Evolutionary conservation across 92 coral and sea anemone genomes (phyloP).

Genomic region (Metridium senile): DNA sequence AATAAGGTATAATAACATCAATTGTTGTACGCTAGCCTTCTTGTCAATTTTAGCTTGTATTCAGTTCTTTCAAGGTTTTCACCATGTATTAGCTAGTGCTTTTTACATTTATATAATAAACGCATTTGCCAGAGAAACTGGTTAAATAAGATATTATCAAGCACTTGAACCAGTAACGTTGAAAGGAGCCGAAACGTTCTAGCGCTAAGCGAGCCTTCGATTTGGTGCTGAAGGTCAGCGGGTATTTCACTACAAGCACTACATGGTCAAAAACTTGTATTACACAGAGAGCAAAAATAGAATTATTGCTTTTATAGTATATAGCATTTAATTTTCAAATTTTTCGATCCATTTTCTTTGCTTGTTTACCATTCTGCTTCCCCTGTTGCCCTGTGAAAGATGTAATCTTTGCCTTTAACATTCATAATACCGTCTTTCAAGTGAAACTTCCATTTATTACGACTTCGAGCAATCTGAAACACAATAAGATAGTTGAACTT

Average conservation of each 20-base stretch:
- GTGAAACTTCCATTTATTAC: constrained; percentile 97
- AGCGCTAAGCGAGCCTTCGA: too few relatives aligned
- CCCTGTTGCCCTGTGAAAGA: constrained; percentile 90
- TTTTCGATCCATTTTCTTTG: neutral
- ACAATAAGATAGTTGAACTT: neutral
- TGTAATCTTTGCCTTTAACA: constrained; percentile 89
- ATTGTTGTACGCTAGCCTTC: neutral
- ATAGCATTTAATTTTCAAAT: neutral
- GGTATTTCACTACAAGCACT: too few relatives aligned
- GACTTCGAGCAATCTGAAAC: constrained; percentile 83
- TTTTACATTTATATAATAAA: neutral
- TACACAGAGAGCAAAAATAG: neutral
- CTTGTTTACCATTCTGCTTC: constrained; percentile 92
- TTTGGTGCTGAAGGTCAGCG: too few relatives aligned
- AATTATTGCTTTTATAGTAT: neutral
- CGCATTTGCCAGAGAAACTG: too few relatives aligned
- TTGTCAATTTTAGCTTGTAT: too few relatives aligned
- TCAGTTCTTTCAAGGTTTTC: neutral
- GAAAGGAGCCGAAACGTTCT: too few relatives aligned
- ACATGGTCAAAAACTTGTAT: too few relatives aligned
- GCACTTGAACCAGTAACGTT: too few relatives aligned
- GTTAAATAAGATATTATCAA: too few relatives aligned
- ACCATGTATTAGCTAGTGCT: neutral
- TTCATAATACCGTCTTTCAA: constrained; percentile 98
- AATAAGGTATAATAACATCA: neutral